Evolutionary conservation across 2,888 invertebrate species (phyloP).

Genomic region (Hypena proboscidalis): DNA sequence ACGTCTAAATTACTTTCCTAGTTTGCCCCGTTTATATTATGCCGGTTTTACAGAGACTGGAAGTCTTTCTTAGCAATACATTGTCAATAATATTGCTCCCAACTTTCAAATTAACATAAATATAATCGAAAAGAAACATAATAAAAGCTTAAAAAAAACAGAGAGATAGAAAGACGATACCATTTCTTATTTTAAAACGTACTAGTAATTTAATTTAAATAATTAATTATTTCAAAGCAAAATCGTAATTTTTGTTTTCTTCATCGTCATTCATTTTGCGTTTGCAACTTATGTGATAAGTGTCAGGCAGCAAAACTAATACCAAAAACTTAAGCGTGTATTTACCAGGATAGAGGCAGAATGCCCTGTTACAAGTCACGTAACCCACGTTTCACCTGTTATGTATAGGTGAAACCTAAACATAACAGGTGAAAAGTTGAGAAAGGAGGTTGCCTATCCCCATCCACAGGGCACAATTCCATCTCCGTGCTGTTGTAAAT

Average conservation of each 20-base stretch:
- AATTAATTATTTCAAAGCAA: constrained; percentile 33
- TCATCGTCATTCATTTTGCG: constrained; percentile 41
- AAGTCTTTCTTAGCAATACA: constrained; percentile 58
- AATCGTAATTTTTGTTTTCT: constrained; percentile 40
- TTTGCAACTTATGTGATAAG: constrained; percentile 25
- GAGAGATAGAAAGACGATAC: constrained; percentile 53
- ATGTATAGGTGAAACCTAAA: too few relatives aligned
- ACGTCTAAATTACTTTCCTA: constrained; percentile 64
- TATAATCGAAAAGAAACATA: constrained; percentile 54
- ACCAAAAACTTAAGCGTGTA: too few relatives aligned
- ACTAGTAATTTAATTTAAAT: constrained; percentile 39
- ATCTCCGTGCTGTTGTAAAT: too few relatives aligned
- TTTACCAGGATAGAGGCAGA: too few relatives aligned
- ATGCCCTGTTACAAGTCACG: too few relatives aligned
- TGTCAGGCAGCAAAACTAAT: too few relatives aligned
- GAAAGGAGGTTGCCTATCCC: too few relatives aligned
- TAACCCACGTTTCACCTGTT: too few relatives aligned
- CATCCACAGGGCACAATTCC: too few relatives aligned
- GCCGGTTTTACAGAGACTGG: constrained; percentile 62
- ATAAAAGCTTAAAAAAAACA: constrained; percentile 64
- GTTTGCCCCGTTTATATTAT: constrained; percentile 63
- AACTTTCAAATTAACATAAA: constrained; percentile 65
- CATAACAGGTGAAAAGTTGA: too few relatives aligned
- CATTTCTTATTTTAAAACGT: constrained; percentile 39
- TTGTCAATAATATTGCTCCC: constrained; percentile 63